Conservation (phyloP, 2,113 vertebrate genomes). For the Anser brachyrhynchus region DNA sequence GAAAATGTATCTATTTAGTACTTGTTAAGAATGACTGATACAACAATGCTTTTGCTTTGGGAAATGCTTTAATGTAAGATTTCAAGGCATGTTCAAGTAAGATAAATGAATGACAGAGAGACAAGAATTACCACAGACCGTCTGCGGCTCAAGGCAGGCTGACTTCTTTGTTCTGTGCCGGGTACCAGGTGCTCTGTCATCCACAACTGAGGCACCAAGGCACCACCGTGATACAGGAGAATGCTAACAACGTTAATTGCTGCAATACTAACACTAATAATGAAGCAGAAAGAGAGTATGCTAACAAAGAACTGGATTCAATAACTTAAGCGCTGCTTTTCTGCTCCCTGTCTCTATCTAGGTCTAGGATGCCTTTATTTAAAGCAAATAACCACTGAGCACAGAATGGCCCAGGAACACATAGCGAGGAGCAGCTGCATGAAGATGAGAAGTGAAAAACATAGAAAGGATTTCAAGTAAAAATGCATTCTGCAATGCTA, state of each 20-base stretch:
- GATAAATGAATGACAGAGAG: accelerated
- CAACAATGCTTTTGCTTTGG: not conserved
- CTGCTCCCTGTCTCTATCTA: not conserved
- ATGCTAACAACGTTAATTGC: not conserved
- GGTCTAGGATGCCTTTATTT: conserved; percentile 4
- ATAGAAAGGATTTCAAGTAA: not conserved
- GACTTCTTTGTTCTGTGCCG: not conserved
- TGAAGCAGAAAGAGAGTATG: not conserved
- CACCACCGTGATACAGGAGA: not conserved
- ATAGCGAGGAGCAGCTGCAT: not conserved
- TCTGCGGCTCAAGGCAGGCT: not conserved
- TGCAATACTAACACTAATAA: not conserved
- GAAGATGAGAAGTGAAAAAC: not conserved
- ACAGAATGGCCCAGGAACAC: not conserved
- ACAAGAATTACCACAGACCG: not conserved
- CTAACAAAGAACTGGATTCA: conserved; percentile 19
- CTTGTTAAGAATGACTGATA: not conserved
- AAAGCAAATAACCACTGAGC: not conserved
- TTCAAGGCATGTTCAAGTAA: not conserved
- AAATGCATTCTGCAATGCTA: not conserved
- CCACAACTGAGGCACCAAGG: not conserved
- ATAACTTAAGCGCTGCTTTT: not conserved
- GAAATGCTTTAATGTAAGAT: not conserved
- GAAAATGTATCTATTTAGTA: not conserved
- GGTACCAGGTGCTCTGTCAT: conserved; percentile 4